Evolutionary conservation across 2,888 invertebrate genomes (phyloP).

Genomic region (Amphipoea oculea): DNA sequence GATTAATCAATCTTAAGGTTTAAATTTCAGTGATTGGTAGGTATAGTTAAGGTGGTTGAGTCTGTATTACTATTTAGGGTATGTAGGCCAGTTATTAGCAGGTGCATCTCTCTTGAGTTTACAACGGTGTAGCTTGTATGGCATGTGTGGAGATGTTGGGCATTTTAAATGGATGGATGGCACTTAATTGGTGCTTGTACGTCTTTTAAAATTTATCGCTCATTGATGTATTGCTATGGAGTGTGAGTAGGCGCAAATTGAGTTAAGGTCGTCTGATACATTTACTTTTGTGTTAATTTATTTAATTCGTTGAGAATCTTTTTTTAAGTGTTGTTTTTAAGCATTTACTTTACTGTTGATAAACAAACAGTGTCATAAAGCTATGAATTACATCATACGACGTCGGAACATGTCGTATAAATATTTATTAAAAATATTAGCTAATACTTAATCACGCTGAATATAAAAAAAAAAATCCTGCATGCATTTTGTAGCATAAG

Average conservation of each 20-base stretch:
- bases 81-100: conserved; percentile 67
- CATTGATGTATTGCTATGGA: conserved; percentile 40
- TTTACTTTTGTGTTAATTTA: conserved; percentile 19
- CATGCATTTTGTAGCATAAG: too few species aligned
- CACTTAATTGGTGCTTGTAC: conserved; percentile 47
- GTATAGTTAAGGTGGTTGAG: conserved; percentile 29
- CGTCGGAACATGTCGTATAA: too few species aligned
- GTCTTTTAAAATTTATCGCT: conserved; percentile 44
- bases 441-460: neutral
- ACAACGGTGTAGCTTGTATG: conserved; percentile 50
- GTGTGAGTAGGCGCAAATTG: conserved; percentile 26
- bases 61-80: conserved; percentile 60
- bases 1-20: conserved; percentile 45
- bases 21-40: conserved; percentile 49
- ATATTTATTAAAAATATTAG: neutral
- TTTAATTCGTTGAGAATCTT: conserved; percentile 1
- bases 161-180: conserved; percentile 46
- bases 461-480: neutral
- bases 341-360: neutral
- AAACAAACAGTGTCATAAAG: neutral
- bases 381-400: neutral
- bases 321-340: neutral
- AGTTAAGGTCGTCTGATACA: conserved; percentile 47
- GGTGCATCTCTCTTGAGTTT: conserved; percentile 66
- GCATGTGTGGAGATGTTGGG: conserved; percentile 41